A percentile compares a stretch with the other conserved stretches of the same genome.
Conservation (phyloP, 2,113 vertebrate genomes). For the Spea bombifrons region DNA sequence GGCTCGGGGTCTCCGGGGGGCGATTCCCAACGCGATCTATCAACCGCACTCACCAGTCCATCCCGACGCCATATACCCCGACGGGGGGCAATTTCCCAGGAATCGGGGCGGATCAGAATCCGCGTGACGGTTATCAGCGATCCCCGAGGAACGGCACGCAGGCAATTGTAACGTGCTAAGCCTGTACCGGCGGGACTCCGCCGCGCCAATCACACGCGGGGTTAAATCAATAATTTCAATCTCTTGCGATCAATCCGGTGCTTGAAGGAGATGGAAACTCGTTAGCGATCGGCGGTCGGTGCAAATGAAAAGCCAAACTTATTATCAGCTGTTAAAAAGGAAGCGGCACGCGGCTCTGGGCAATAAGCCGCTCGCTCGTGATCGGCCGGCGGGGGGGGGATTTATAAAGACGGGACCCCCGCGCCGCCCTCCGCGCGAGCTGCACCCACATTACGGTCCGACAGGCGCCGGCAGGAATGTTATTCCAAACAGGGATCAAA, state of each 20-base stretch:
- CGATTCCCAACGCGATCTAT: no score
- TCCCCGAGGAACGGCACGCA: constrained; percentile 88
- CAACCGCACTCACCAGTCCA: no score
- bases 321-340: constrained; percentile 80
- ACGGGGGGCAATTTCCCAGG: no score
- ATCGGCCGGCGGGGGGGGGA: no score
- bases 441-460: no score
- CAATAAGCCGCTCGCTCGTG: background rate
- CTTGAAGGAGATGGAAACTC: constrained; percentile 90
- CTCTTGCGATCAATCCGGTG: constrained; percentile 94
- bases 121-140: constrained; percentile 86
- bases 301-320: constrained; percentile 96
- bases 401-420: no score
- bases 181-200: constrained; percentile 81
- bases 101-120: no score
- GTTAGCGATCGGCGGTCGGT: constrained; percentile 87
- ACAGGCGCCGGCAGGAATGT: no score
- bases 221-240: constrained; percentile 99
- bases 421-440: no score
- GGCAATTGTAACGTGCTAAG: constrained; percentile 90
- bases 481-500: no score
- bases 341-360: constrained; percentile 56
- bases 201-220: constrained; percentile 84
- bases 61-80: no score
- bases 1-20: no score